Evolutionary conservation across 1,140 invertebrate species (phyloP), one percentile per base, ranked within the genome.

Genomic region (Lordiphosa stackelbergi): DNA sequence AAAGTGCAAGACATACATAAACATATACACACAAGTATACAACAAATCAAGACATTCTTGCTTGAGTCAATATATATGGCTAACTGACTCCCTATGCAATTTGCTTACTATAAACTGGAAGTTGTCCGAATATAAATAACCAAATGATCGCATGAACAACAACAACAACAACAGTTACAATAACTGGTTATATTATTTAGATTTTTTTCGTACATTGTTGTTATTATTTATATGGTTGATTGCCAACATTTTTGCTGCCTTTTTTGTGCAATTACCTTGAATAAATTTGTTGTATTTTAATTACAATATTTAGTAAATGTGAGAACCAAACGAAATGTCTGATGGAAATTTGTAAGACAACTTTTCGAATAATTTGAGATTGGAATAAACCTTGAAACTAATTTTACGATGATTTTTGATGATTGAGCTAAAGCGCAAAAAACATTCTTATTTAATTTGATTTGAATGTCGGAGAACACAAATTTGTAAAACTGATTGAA

Each of bases 171-270:
- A 72, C 70, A 72, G 63, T 83, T 73, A 68, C 59, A 72, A 77
- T 83, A 83, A 83, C 77, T 83, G 77, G 77, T 83, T 83, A 57
- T 56, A 71, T 64, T 72, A 78, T 66, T 73, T 75, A 55, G 49
- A 57, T 68, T 53, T 41, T 46, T 55, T 61, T 66, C 46, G 8
- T 57, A 38, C 62, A 35, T 58, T 72, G 51, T 57, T 43, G 51
- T 53, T 79, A 43, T 69, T 75, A 24, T 69, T 69, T 63, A 61
- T 55, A 56, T 59, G 41, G 56, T 22, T 63, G 62, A 52, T 60
- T 63, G 57, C 42, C 40, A 61, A 42, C 38, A 31, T 41, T 31
- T 35, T 38, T 58, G 48, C 45, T 65, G 68, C 51, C 56, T 57
- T 75, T 78, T 79, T 71, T 53, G 70, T 61, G 31, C 40, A 59